Evolutionary conservation across 2,113 vertebrate genomes (phyloP).

Genomic region (Zonotrichia leucophrys): DNA sequence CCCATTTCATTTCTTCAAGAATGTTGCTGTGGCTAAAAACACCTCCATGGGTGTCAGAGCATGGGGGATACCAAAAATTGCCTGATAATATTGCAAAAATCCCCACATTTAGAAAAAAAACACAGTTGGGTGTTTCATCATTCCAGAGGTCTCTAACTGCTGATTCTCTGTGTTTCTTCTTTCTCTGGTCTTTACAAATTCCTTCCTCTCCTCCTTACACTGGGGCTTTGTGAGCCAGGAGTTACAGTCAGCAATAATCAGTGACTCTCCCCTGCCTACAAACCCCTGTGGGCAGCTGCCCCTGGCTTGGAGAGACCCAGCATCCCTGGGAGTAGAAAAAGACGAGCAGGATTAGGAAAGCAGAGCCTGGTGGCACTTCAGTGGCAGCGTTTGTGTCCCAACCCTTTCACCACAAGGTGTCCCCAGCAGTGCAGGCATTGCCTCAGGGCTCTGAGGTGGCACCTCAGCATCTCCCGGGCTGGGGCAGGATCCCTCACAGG

Average conservation of each 20-base stretch:
- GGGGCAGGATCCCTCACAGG: background rate
- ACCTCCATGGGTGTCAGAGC: background rate
- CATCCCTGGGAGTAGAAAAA: background rate
- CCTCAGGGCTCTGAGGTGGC: background rate
- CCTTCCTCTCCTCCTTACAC: background rate
- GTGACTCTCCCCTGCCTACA: background rate
- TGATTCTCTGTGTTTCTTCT: background rate
- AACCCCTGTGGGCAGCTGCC: background rate
- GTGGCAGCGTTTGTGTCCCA: background rate
- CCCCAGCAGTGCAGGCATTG: constrained; percentile 26
- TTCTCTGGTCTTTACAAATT: background rate
- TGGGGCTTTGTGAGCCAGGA: background rate
- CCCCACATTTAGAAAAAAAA: background rate
- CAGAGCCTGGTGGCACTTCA: background rate
- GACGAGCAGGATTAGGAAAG: background rate
- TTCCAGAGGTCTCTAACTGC: background rate
- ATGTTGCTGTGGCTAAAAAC: background rate
- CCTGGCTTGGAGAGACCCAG: background rate
- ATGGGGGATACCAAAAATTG: accelerated
- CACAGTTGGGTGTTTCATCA: accelerated
- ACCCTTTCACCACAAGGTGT: constrained; percentile 48
- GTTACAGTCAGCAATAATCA: background rate
- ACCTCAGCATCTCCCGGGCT: background rate
- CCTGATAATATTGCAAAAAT: background rate
- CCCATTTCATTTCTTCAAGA: background rate